A percentile compares a stretch with the other conserved stretches of the same genome.
Evolutionary conservation across 2,797 vertebrate species (phyloP).

Genomic region (Chaetodon trifasciatus): DNA sequence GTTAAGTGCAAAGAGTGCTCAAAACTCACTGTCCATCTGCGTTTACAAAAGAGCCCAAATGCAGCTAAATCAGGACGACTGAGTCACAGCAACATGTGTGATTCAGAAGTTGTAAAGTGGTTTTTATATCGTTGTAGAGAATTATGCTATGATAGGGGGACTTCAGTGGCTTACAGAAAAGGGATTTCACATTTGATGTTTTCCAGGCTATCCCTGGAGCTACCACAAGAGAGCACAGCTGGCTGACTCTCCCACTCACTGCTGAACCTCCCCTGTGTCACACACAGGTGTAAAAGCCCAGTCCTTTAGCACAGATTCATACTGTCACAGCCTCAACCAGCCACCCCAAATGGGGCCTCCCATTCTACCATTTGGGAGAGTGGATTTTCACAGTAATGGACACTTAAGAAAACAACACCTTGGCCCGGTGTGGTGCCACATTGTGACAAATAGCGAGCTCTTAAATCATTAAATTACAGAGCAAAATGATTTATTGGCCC

Average conservation of each 20-base stretch:
- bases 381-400: constrained; percentile 83
- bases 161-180: constrained; percentile 54
- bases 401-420: constrained; percentile 85
- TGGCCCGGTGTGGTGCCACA: constrained; percentile 82
- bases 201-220: constrained; percentile 73
- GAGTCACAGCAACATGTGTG: constrained; percentile 58
- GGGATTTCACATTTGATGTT: constrained; percentile 56
- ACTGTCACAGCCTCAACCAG: constrained; percentile 65
- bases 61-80: constrained; percentile 43
- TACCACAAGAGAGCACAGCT: constrained; percentile 83
- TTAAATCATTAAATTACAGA: constrained; percentile 81
- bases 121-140: constrained; percentile 57
- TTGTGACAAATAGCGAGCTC: constrained; percentile 81
- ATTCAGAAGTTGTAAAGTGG: constrained; percentile 53
- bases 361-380: constrained; percentile 86
- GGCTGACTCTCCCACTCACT: constrained; percentile 71
- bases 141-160: constrained; percentile 50
- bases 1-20: constrained; percentile 17
- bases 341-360: constrained; percentile 83
- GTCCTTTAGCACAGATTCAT: constrained; percentile 69
- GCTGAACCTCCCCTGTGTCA: constrained; percentile 69
- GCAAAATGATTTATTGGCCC: constrained; percentile 84
- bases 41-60: constrained; percentile 21
- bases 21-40: constrained; percentile 51
- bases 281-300: constrained; percentile 82